Base-by-base conservation (phyloP, 2,113 vertebrate genomes). In the Scatophagus argus region DNA sequence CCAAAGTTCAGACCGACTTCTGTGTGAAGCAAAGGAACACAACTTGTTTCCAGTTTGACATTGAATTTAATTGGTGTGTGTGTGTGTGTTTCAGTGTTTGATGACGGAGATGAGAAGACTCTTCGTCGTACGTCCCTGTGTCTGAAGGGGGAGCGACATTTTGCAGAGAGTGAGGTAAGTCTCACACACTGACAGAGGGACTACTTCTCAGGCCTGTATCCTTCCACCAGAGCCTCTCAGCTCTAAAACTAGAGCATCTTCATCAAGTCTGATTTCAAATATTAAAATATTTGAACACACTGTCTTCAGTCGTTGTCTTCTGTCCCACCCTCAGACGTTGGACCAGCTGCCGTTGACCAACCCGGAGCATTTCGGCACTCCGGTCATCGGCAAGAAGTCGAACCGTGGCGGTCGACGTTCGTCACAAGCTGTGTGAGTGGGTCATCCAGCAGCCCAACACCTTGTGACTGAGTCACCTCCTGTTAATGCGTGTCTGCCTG, bases 331-430 rank as follows among this genome's bases (percentile, higher is more conserved):
- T 5, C 80, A 99, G 98, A 99, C 98, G 0, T 91, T 99, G 91
- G 97, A 99, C 92, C 98, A 99, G 83, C 95, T 99, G 86, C 98
- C 98, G 32, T 86, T 99, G 82, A 99, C 98, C 4, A 99, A 99
- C 86, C 98, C 98, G 10, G 98, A 99, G 89, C 98, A 99, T 90
- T 99, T 99, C 85, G 98, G 98, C 79, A 99, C 98, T 21, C 98
- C 98, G 34, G 98, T 99, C 87, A 99, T 99, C 85, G 97, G 96
- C 43, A 99, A 99, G 92, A 99, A 99, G 91, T 95, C 96, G 0
- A 99, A 99, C 68, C 93, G 98, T 0, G 90, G 91, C 47, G 98
- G 98, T 36, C 95, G 98, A 59, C 94, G 98, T 9, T 97, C 97
- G 0, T 98, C 97, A 46, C 96, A 98, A 92, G 97, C 97, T 64